Base-by-base conservation (phyloP, 2,113 vertebrate species). In the Callionymus lyra region DNA sequence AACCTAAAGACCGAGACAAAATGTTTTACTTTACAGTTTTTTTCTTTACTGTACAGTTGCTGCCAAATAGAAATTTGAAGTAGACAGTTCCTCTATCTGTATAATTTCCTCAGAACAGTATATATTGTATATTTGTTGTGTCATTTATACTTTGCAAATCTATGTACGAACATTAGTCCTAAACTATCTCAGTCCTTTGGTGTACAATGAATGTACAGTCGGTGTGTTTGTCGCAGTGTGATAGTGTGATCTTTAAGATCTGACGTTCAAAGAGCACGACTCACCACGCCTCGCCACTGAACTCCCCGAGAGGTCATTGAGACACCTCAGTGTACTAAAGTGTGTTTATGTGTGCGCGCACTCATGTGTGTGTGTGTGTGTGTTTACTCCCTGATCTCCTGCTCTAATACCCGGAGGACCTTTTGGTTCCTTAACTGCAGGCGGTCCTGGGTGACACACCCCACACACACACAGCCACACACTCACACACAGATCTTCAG, bases 401-500 rank as follows among this genome's bases (percentile, higher is more conserved):
- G 53, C 67, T 71, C 67, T 81, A 79, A 81, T 81, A 79, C 71
- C 74, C 71, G 16, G 53, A 79, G 68, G 76, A 77, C 79, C 79
- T 81, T 27, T 81, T 81, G 74, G 79, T 77, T 77, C 59, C 58
- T 74, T 64, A 72, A 57, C 76, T 35, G 37, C 68, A 54, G 79
- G 79, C 62, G 74, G 72, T 70, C 70, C n/a, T 54, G 54, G 57
- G 60, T 62, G 68, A 57, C 61, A 31, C 18, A 21, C 21, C 21
- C 21, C 49, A 42, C 27, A 47, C 54, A 44, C 47, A 63, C 36
- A 27, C 49, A 42, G 17, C 43, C 54, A 44, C 47, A 63, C 36
- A 27, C 6, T 1, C 50, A 41, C 33, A 42, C 54, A 52, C 56
- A 58, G 58, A 68, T 70, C 76, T 80, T 82, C 74, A 81, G 70